Evolutionary conservation across 1,140 invertebrate species (phyloP).

Genomic region (Argopecten irradians): DNA sequence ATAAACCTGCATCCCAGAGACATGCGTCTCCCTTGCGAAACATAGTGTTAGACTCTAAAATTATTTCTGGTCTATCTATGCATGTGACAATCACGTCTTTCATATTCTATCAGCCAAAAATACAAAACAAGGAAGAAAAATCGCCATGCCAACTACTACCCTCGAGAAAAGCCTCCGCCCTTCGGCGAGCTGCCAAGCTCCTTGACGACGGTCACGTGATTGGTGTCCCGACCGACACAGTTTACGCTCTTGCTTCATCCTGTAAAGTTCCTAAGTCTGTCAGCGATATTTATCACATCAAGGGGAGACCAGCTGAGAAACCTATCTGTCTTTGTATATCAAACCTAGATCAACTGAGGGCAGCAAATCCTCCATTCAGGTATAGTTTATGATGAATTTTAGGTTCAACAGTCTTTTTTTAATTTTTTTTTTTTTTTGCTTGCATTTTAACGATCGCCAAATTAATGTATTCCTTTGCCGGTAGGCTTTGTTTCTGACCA

Average conservation of each 20-base stretch:
- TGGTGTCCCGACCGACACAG: slow-evolving; percentile 67
- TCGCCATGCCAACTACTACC: slow-evolving; percentile 58
- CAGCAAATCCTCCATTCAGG: slow-evolving; percentile 56
- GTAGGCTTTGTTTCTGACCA: too few species aligned
- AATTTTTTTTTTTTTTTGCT: too few species aligned
- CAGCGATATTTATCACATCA: slow-evolving; percentile 62
- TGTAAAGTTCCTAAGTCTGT: slow-evolving; percentile 64
- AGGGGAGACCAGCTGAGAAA: slow-evolving; percentile 66
- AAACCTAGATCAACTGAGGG: slow-evolving; percentile 61
- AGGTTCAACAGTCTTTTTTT: too few species aligned
- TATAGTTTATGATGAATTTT: too few species aligned
- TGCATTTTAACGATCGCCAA: too few species aligned
- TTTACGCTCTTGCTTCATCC: slow-evolving; percentile 65
- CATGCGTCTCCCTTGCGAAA: too few species aligned
- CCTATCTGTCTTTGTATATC: slow-evolving; percentile 67
- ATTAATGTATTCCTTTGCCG: too few species aligned
- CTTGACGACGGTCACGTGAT: slow-evolving; percentile 60
- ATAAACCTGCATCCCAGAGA: too few species aligned
- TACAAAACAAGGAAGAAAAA: slow-evolving; percentile 33
- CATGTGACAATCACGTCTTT: too few species aligned
- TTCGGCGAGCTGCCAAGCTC: slow-evolving; percentile 55
- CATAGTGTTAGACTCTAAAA: too few species aligned
- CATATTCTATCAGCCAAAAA: too few species aligned
- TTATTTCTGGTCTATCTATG: too few species aligned
- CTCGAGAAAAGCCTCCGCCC: slow-evolving; percentile 58